Evolutionary conservation across 1,140 invertebrate species (phyloP), one percentile per base, ranked within the genome.

Genomic region (Papilio helenus): DNA sequence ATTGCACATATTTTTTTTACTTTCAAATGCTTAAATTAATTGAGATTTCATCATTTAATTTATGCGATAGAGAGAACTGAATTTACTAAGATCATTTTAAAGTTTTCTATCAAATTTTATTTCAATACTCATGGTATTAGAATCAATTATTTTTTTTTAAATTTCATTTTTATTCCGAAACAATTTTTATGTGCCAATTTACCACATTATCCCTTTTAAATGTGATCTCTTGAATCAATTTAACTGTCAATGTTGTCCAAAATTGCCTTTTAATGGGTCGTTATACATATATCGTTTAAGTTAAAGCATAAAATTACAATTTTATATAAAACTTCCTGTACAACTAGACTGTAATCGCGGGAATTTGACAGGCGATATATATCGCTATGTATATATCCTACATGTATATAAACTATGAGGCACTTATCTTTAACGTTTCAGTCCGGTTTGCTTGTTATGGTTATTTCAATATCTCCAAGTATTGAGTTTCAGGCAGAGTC

Each of bases 241-340:
- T 65, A 2, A 4, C 58, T 61, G 20, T 20, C 23, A 65, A 29
- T 65, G 10, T 29, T 65, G 2, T 16, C 23, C 61, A 65, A 29
- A 29, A 65, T 26, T 61, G 23, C 23, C 23, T 3, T 26, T 65
- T 20, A 65, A 29, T 65, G 26, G 61, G 26, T 14, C 26, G 61
- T 65, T 65, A 65, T 5, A 26, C 26, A 29, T 61, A 9, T 65
- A 26, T 61, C n/a, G n/a, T 26, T 61, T 26, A 61, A 26, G 20
- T 65, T 34, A 29, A 65, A 26, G 23, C 26, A 65, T 65, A 34
- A 65, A 61, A 29, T 29, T 65, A 65, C 61, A 29, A 65, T 65
- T 65, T 65, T 65, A 65, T 65, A 65, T 12, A 61, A 61, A 61
- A 65, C 26, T 65, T 65, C 61, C 61, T 61, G 58, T 61, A 61